phyloP scores from a whole-genome alignment of 2,113 vertebrate genomes.

The mouse (Mus musculus) region DNA sequence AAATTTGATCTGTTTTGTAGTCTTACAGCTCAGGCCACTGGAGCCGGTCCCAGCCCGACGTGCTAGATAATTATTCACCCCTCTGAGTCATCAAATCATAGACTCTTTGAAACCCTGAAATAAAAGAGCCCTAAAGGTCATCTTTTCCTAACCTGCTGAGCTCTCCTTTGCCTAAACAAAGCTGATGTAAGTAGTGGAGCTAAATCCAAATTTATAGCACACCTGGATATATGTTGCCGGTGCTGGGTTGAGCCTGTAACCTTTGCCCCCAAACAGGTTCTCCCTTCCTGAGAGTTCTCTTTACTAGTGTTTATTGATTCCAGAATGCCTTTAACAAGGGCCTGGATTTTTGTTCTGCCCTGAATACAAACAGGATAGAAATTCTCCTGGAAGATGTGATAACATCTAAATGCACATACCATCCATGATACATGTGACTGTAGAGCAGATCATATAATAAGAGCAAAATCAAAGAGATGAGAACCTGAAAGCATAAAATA shows the following conservation, averaged over 20 bases:
- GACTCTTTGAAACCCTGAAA: slow-evolving; percentile 50
- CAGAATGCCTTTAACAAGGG: neutral
- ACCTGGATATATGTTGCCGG: neutral
- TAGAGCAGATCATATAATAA: neutral
- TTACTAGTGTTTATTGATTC: neutral
- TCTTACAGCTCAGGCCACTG: slow-evolving; percentile 56
- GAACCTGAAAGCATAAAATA: neutral
- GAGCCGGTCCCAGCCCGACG: slow-evolving; percentile 43
- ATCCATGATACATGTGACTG: neutral
- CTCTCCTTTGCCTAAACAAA: slow-evolving; percentile 41
- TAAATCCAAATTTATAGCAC: slow-evolving; percentile 32
- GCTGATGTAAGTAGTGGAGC: slow-evolving; percentile 11
- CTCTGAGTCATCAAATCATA: slow-evolving; percentile 71
- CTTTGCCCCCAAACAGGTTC: neutral
- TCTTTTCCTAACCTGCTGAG: neutral
- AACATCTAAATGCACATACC: slow-evolving; percentile 46
- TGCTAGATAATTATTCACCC: slow-evolving; percentile 47
- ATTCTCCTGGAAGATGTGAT: slow-evolving; percentile 20
- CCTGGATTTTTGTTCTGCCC: slow-evolving; percentile 38
- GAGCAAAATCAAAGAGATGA: slow-evolving; percentile 38
- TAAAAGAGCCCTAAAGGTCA: slow-evolving; percentile 66
- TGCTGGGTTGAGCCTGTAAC: neutral
- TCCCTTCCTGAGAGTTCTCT: neutral
- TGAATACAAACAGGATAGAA: slow-evolving; percentile 1
- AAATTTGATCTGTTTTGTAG: slow-evolving; percentile 35